Evolutionary conservation across 2,888 invertebrate genomes (phyloP).

Genomic region (Conistra vaccinii): DNA sequence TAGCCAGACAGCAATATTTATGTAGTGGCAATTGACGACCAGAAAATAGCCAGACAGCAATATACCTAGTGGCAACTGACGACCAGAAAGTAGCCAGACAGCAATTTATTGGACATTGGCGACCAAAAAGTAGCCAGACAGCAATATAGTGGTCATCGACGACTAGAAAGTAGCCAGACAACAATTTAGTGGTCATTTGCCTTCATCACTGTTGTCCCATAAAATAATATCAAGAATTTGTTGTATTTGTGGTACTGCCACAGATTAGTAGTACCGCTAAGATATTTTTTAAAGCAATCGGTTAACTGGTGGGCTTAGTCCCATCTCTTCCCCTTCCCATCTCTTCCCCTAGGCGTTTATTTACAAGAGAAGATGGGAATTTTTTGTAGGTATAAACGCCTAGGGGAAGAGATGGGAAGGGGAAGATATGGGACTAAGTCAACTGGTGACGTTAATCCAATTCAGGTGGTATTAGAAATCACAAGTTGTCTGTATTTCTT

Average conservation of each 20-base stretch:
- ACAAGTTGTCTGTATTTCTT: too few species aligned
- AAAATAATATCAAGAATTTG: constrained; percentile 2
- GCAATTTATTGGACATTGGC: too few species aligned
- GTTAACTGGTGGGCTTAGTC: background rate
- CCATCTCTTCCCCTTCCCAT: too few species aligned
- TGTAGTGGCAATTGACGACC: background rate
- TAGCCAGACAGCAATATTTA: too few species aligned
- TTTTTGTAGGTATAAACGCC: too few species aligned
- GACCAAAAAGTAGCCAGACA: background rate
- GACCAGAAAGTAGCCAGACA: background rate
- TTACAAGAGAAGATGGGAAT: too few species aligned
- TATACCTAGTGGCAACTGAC: too few species aligned
- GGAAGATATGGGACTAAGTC: too few species aligned
- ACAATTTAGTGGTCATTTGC: background rate
- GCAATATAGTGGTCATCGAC: background rate
- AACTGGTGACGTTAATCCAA: too few species aligned
- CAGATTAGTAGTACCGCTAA: background rate
- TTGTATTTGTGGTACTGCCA: background rate
- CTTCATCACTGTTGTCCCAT: background rate
- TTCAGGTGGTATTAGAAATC: background rate
- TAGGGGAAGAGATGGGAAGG: too few species aligned
- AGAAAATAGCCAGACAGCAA: background rate
- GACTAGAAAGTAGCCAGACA: background rate
- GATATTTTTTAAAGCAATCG: background rate
- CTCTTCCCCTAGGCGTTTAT: too few species aligned